These are phyloP conservation scores for Xylocopa sonorina DNA, from an alignment of 1,140 invertebrate genomes.

Conservation along the genomic window DNA sequence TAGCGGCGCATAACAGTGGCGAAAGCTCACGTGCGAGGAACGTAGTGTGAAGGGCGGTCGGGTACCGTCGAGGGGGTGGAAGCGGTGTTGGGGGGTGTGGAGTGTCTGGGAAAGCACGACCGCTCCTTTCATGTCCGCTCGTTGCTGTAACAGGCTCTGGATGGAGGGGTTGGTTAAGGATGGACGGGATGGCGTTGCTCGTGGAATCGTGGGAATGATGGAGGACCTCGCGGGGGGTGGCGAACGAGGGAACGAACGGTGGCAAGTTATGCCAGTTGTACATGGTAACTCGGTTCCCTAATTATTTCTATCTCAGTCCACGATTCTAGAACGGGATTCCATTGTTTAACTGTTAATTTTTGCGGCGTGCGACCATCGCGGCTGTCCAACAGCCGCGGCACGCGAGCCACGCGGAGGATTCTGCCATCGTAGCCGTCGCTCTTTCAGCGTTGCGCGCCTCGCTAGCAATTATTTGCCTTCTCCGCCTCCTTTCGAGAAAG, in stretches of 20 bases:
- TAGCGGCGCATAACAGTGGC: slow-evolving; percentile 64
- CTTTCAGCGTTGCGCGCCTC: slow-evolving; percentile 50
- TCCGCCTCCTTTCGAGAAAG: slow-evolving; percentile 31
- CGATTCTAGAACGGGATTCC: slow-evolving; percentile 68
- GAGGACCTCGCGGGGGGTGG: slow-evolving; percentile 24
- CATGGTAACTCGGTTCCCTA: slow-evolving; percentile 63
- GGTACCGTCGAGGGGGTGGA: background rate
- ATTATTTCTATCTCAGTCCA: slow-evolving; percentile 71
- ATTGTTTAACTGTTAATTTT: slow-evolving; percentile 76
- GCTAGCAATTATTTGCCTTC: slow-evolving; percentile 63
- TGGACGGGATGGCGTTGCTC: slow-evolving; percentile 42
- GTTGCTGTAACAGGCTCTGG: slow-evolving; percentile 61
- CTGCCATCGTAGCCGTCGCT: slow-evolving; percentile 3
- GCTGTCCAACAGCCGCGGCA: slow-evolving; percentile 51
- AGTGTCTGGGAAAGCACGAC: slow-evolving; percentile 72
- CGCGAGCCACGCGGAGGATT: slow-evolving; percentile 53
- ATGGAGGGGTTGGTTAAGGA: slow-evolving; percentile 56
- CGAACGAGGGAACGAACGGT: slow-evolving; percentile 23
- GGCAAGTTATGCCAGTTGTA: slow-evolving; percentile 38
- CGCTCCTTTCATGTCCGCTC: slow-evolving; percentile 73
- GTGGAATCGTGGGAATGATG: slow-evolving; percentile 36
- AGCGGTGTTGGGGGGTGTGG: slow-evolving; percentile 47
- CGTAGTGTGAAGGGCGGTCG: background rate
- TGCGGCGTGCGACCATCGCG: slow-evolving; percentile 58
- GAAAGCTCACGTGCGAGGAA: slow-evolving; percentile 60